Evolutionary conservation across 1,140 invertebrate species (phyloP), one percentile per base, ranked within the genome.

Genomic region (Formica exsecta): DNA sequence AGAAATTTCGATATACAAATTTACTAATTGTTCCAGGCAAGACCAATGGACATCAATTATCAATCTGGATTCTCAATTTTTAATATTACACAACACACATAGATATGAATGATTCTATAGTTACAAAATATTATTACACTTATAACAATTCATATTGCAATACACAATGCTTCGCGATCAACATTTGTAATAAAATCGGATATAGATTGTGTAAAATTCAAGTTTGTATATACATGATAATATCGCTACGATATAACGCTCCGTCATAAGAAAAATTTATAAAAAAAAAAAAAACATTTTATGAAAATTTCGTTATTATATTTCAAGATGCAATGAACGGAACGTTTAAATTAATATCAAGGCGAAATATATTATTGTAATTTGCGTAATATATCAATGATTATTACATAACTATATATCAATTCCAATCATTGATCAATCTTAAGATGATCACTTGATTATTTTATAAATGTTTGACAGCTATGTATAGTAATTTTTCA

Each of bases 331-430:
- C 64, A 74, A 54, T 70, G 41, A 54, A 77, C 9, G 13, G 2
- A 80, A 68, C 32, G 80, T 81, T 86, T 51, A 66, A 22, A 61
- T 74, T 74, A 73, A 86, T 62, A 86, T 86, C 25, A 44, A 88
- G 9, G 83, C 48, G 32, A 38, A 86, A 86, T 75, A 88, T 85
- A 88, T 88, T 87, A 88, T 65, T 85, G 79, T 61, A 66, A 83
- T 85, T 88, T 57, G 8, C 19, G 65, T 73, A 88, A 68, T 79
- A 41, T 25, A 54, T 74, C 79, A 83, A 74, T 73, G 25, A 81
- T 81, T 7, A 22, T 48, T 9, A 25, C 22, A 9, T 81, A 41
- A 41, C 48, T 81, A 59, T 25, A 70, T 16, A 5, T 73, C 29
- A 74, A 48, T 74, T 74, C 11, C 7, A 80, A 16, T 3, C n/a